phyloP scores from a whole-genome alignment of 2,888 invertebrate genomes.

The Amphipoea oculea region DNA sequence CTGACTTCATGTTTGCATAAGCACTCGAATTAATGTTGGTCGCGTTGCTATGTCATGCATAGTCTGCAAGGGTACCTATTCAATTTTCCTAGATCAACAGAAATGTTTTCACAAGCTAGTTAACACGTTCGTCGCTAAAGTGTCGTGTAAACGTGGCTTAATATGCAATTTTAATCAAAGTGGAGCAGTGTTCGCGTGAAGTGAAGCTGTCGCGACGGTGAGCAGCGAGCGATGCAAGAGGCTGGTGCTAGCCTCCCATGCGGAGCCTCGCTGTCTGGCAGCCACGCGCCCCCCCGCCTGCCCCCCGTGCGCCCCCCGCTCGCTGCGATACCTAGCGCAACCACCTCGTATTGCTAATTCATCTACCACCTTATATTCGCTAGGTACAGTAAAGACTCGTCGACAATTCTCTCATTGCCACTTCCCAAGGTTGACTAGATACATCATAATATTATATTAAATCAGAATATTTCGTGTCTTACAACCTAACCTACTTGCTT shows the following conservation, averaged over 20 bases:
- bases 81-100: conserved; percentile 47
- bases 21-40: conserved; percentile 28
- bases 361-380: conserved; percentile 79
- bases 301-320: conserved; percentile 63
- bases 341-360: conserved; percentile 84
- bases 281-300: conserved; percentile 74
- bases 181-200: conserved; percentile 86
- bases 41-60: conserved; percentile 38
- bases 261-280: conserved; percentile 91
- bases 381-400: conserved; percentile 72
- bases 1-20: conserved; percentile 28
- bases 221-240: conserved; percentile 86
- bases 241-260: conserved; percentile 89
- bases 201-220: conserved; percentile 87
- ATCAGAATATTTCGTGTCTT: conserved; percentile 61
- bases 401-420: conserved; percentile 77
- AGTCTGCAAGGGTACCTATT: conserved; percentile 54
- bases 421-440: conserved; percentile 74
- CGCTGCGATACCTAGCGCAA: conserved; percentile 82
- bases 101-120: conserved; percentile 66
- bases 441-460: conserved; percentile 72
- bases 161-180: conserved; percentile 85
- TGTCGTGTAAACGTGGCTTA: conserved; percentile 72
- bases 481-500: conserved; percentile 57
- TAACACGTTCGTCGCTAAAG: conserved; percentile 67